These are phyloP conservation scores for Artibeus lituratus DNA, from an alignment of 2,797 vertebrate genomes.

Conservation along the genomic window DNA sequence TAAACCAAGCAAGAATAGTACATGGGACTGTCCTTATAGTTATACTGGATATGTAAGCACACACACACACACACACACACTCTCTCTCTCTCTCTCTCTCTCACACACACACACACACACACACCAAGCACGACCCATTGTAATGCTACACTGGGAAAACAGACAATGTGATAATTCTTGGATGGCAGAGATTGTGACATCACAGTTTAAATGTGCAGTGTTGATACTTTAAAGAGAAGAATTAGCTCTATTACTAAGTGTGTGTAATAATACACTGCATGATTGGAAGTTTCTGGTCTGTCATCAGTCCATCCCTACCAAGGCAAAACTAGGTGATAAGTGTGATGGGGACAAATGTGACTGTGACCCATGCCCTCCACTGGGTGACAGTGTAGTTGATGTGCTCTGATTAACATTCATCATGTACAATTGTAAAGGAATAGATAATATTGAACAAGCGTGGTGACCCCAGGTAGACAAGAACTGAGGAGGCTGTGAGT, in stretches of 20 bases:
- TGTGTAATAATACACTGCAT: accelerated
- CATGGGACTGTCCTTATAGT: accelerated
- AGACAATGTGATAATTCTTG: too few relatives aligned
- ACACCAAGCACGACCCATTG: accelerated
- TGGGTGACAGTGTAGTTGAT: accelerated
- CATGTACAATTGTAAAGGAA: accelerated
- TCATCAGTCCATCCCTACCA: accelerated
- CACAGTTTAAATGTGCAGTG: neutral
- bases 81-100: too few relatives aligned
- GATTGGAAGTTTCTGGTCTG: neutral
- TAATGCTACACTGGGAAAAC: accelerated
- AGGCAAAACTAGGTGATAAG: accelerated
- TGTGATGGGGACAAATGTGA: accelerated
- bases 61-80: too few relatives aligned
- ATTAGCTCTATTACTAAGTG: accelerated
- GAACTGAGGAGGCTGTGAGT: neutral
- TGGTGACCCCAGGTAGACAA: too few relatives aligned
- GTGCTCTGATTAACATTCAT: accelerated
- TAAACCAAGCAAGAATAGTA: neutral
- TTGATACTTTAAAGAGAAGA: neutral
- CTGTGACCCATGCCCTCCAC: accelerated
- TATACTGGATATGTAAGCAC: accelerated
- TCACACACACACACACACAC: neutral
- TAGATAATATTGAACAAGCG: accelerated
- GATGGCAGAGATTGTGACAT: accelerated